Percentiles rank a stretch among this genome's conserved stretches.
Conservation (phyloP, 2,797 vertebrate genomes). For the Avahi laniger region DNA sequence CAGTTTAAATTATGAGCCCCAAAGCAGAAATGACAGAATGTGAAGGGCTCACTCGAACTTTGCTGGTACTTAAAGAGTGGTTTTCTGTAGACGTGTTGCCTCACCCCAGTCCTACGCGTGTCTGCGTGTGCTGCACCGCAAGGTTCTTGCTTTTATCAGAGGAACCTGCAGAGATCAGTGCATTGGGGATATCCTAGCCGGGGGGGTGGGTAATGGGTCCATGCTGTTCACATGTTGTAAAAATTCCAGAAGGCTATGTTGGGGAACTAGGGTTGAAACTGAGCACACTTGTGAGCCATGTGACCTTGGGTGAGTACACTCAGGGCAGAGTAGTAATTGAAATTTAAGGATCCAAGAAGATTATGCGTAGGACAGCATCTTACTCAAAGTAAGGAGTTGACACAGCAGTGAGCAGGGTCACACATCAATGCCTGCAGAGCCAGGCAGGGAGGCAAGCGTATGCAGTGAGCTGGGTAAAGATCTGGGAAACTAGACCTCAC, state of each 20-base stretch:
- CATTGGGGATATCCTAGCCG: not conserved
- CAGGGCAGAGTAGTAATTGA: not conserved
- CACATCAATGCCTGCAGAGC: not conserved
- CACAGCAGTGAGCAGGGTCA: not conserved
- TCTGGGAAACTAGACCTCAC: not conserved
- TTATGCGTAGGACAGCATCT: not conserved
- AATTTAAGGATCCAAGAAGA: not conserved
- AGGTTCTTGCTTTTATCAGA: not conserved
- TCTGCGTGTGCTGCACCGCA: accelerated
- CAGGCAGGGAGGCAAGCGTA: not conserved
- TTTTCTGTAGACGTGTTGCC: not conserved
- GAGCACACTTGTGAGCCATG: not conserved
- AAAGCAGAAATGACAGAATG: not conserved
- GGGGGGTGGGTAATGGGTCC: not conserved
- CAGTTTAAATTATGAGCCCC: not conserved
- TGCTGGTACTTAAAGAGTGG: not conserved
- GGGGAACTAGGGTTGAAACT: not conserved
- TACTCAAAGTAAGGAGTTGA: not conserved
- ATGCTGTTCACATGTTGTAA: not conserved
- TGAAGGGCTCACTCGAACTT: not conserved
- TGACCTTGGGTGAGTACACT: not conserved
- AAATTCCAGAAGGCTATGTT: not conserved
- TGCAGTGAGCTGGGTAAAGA: not conserved
- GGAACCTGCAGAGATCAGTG: not conserved
- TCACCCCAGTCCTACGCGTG: accelerated